phyloP scores from a whole-genome alignment of 1,140 invertebrate genomes.

The Drosophila orosa region DNA sequence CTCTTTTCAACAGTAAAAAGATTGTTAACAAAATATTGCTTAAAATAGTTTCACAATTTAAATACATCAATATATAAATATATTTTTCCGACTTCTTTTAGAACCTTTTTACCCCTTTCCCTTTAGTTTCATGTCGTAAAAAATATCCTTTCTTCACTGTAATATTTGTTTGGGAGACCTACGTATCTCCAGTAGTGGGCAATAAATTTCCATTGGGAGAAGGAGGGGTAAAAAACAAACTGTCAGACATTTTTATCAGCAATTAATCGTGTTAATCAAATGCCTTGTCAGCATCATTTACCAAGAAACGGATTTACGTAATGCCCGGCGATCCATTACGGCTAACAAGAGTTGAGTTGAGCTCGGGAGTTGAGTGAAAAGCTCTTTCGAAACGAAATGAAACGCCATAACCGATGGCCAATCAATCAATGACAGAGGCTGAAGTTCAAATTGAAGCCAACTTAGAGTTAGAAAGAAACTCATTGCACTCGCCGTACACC shows the following conservation, averaged over 20 bases:
- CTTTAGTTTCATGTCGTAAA: background rate
- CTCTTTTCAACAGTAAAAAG: background rate
- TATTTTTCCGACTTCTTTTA: background rate
- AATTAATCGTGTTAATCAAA: conserved; percentile 83
- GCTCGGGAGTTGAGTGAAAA: conserved; percentile 50
- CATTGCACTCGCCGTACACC: conserved; percentile 64
- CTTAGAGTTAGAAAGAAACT: conserved; percentile 55
- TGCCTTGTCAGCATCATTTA: conserved; percentile 82
- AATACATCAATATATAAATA: accelerated
- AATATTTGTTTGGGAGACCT: background rate
- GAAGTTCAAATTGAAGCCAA: conserved; percentile 21
- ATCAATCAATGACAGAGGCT: conserved; percentile 75
- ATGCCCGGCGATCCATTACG: conserved; percentile 43
- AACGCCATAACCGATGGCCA: conserved; percentile 53
- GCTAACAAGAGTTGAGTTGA: conserved; percentile 51
- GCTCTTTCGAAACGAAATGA: conserved; percentile 47
- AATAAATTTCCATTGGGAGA: conserved; percentile 19
- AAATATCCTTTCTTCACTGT: background rate
- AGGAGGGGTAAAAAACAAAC: conserved; percentile 57
- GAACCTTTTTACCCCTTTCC: background rate
- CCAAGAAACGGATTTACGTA: conserved; percentile 72
- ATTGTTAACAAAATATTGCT: no score
- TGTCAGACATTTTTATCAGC: conserved; percentile 81
- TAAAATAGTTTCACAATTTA: background rate
- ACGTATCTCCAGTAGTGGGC: conserved; percentile 64